Conservation (phyloP, 2,888 invertebrate genomes). For the Macrosoma leucophasiata region DNA sequence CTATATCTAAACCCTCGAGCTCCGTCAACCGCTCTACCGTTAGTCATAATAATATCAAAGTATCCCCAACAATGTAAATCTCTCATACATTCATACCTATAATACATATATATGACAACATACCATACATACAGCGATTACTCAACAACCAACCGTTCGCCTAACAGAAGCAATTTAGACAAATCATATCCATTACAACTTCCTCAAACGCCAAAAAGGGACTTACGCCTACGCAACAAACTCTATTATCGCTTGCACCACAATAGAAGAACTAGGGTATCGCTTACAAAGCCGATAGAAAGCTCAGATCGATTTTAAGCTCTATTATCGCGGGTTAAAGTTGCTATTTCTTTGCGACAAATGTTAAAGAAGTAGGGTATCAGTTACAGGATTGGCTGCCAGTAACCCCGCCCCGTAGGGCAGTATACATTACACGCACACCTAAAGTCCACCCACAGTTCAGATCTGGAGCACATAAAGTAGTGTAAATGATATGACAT, state of each 20-base stretch:
- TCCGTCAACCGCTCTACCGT: too few relatives aligned
- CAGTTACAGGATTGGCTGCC: conserved; percentile 72
- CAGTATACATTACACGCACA: conserved; percentile 62
- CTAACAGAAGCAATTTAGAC: conserved; percentile 37
- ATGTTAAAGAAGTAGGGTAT: conserved; percentile 64
- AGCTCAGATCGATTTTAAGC: conserved; percentile 28
- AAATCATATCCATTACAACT: conserved; percentile 58
- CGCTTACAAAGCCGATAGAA: conserved; percentile 48
- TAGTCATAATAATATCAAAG: too few relatives aligned
- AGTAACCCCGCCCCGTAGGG: conserved; percentile 64
- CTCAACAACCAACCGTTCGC: too few relatives aligned
- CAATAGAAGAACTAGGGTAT: conserved; percentile 59
- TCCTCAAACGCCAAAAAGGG: conserved; percentile 25
- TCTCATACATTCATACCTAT: too few relatives aligned
- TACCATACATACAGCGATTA: too few relatives aligned
- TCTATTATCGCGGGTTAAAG: conserved; percentile 20
- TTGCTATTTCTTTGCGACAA: conserved; percentile 27
- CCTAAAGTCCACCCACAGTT: conserved; percentile 59
- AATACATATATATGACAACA: background rate
- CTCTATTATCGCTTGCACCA: conserved; percentile 28
- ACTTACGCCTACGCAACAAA: conserved; percentile 24
- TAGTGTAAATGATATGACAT: conserved; percentile 25
- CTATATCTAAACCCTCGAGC: too few relatives aligned
- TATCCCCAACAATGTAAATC: too few relatives aligned
- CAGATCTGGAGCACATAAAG: conserved; percentile 12